Evolutionary conservation across 2,113 vertebrate genomes (phyloP).

Genomic region (Otolemur garnettii): DNA sequence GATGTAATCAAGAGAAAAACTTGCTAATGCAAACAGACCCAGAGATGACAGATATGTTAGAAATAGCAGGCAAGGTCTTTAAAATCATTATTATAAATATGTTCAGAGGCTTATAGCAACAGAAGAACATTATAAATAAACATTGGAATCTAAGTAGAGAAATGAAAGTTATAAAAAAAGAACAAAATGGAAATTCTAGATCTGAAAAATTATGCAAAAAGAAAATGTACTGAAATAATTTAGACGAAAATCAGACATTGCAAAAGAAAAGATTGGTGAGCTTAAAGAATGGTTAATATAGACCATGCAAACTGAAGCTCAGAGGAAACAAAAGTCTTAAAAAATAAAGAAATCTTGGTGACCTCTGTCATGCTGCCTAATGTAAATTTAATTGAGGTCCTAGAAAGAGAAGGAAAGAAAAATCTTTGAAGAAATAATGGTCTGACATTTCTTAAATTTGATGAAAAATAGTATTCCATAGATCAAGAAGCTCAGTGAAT

Average conservation of each 20-base stretch:
- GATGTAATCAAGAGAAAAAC: neutral
- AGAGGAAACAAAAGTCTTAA: neutral
- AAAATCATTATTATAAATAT: neutral
- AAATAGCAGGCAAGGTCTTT: neutral
- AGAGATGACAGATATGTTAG: neutral
- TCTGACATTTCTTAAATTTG: neutral
- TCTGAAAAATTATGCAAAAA: neutral
- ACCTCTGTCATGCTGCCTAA: neutral
- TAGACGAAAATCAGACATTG: neutral
- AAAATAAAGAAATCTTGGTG: neutral
- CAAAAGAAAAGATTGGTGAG: neutral
- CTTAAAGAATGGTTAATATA: neutral
- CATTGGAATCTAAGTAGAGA: neutral
- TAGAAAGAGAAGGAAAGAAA: neutral
- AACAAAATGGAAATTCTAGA: neutral
- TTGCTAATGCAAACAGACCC: neutral
- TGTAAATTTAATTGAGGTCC: neutral
- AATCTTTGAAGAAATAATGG: neutral
- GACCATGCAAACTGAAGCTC: neutral
- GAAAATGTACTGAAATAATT: neutral
- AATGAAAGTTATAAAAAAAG: neutral
- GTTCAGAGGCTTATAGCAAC: neutral
- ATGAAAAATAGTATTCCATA: neutral
- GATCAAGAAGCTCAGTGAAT: neutral
- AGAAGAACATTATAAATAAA: neutral